Conservation (phyloP, 2,113 vertebrate species). For the Neotoma lepida region DNA sequence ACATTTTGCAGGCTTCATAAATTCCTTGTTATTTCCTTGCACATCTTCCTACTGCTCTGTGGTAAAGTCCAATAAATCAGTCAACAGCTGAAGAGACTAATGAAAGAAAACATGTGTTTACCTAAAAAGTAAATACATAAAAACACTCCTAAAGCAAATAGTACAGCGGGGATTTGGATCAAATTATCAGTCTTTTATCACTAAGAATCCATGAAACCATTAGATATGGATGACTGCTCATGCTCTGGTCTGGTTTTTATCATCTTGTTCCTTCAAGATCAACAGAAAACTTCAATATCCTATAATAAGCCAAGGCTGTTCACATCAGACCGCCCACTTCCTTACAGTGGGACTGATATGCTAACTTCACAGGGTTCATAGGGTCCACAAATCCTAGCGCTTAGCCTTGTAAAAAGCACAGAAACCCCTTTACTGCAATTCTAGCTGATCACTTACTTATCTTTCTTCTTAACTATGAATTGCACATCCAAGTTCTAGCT, state of each 20-base stretch:
- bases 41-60: not conserved
- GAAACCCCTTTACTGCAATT: not conserved
- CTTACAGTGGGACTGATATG: not conserved
- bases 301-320: not conserved
- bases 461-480: slow-evolving; percentile 23
- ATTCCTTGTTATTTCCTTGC: not conserved
- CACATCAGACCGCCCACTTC: not conserved
- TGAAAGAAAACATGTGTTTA: slow-evolving; percentile 26
- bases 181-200: not conserved
- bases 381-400: not conserved
- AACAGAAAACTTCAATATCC: slow-evolving; percentile 23
- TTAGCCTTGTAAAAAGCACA: slow-evolving; percentile 22
- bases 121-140: slow-evolving; percentile 14
- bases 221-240: slow-evolving; percentile 30
- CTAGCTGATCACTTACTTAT: not conserved
- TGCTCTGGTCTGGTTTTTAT: slow-evolving; percentile 21
- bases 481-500: not conserved
- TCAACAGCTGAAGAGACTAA: not conserved
- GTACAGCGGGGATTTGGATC: not conserved
- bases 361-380: slow-evolving; percentile 20
- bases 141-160: slow-evolving; percentile 19
- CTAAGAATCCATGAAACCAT: slow-evolving; percentile 30
- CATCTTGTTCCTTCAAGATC: slow-evolving; percentile 20
- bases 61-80: slow-evolving; percentile 12
- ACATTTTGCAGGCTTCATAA: slow-evolving; percentile 14